Conservation (phyloP, 2,113 vertebrate genomes). For the Callocephalon fimbriatum region DNA sequence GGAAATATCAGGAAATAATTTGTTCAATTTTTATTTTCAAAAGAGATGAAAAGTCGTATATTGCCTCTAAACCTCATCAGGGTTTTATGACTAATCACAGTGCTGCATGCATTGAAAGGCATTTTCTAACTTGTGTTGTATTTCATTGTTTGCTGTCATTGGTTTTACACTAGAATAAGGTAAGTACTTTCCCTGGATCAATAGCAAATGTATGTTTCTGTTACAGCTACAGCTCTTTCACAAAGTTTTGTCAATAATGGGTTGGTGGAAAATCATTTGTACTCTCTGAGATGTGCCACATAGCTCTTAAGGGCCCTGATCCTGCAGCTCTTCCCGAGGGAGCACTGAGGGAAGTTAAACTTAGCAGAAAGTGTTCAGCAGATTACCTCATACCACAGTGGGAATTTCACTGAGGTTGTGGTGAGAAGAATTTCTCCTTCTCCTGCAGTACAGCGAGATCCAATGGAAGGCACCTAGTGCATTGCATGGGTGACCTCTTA, state of each 20-base stretch:
- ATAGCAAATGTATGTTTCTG: not conserved
- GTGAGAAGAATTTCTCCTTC: not conserved
- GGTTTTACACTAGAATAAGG: conserved; percentile 98
- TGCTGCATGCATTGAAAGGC: conserved; percentile 92
- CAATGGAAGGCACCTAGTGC: not conserved
- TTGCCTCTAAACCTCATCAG: conserved; percentile 88
- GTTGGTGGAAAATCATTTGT: not conserved
- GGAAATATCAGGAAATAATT: conserved; percentile 79
- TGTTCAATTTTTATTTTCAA: conserved; percentile 87
- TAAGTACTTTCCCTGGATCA: conserved; percentile 84
- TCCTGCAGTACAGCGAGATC: not conserved
- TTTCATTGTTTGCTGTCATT: conserved; percentile 99
- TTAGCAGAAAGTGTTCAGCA: not conserved
- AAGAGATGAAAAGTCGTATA: conserved; percentile 85
- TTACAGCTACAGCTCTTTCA: not conserved
- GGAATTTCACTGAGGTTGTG: not conserved
- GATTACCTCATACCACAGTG: not conserved
- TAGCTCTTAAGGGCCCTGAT: not conserved
- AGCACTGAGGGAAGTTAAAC: not conserved
- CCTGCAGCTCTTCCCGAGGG: not conserved
- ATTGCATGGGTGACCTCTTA: not conserved
- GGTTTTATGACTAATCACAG: conserved; percentile 95
- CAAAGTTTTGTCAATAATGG: not conserved
- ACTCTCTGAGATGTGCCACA: not conserved
- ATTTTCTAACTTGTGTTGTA: conserved; percentile 98